These are phyloP conservation scores for Hafferia zeledoni DNA, from an alignment of 2,797 vertebrate genomes.

Conservation along the genomic window DNA sequence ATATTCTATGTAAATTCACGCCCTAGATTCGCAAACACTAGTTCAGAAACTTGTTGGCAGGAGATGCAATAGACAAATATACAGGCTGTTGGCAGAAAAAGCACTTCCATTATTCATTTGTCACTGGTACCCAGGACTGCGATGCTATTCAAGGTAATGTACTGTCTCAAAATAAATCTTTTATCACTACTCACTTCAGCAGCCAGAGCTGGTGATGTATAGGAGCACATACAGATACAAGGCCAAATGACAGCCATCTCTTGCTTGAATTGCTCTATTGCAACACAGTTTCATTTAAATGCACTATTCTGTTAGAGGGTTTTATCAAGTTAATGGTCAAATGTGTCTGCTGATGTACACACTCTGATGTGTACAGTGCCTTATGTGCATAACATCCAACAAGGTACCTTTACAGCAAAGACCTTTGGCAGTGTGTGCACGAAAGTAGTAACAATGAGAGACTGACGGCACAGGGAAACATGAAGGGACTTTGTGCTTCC, in stretches of 20 bases:
- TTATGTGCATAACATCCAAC: background rate
- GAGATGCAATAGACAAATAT: conserved; percentile 26
- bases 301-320: background rate
- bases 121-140: conserved; percentile 4
- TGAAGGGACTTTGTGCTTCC: background rate
- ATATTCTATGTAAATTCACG: conserved; percentile 17
- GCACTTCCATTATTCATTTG: conserved; percentile 51
- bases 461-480: background rate
- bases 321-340: background rate
- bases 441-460: background rate
- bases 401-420: background rate
- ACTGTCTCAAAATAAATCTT: conserved; percentile 57
- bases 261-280: background rate
- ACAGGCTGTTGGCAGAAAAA: conserved; percentile 33
- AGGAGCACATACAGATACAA: background rate
- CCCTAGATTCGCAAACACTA: background rate
- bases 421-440: background rate
- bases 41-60: conserved; percentile 27
- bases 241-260: background rate
- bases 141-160: conserved; percentile 62
- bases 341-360: background rate
- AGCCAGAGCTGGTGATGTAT: background rate
- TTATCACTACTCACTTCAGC: conserved; percentile 35
- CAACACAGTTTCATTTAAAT: background rate
- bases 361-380: background rate